Conservation (phyloP, 2,797 vertebrate genomes). For the Botia almorhae region DNA sequence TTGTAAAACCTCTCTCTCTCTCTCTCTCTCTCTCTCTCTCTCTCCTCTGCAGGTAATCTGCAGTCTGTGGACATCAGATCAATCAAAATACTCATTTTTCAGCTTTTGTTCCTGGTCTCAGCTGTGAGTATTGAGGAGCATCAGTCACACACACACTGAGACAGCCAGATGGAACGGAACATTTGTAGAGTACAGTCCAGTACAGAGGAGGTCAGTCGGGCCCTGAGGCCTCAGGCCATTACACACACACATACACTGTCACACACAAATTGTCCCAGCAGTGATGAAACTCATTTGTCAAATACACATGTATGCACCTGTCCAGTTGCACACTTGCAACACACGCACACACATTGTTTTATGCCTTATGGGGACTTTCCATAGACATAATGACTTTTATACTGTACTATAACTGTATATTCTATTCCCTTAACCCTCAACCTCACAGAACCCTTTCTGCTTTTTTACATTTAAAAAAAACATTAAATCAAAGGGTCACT, state of each 20-base stretch:
- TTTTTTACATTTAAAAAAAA: too few relatives aligned
- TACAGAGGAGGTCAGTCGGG: conserved; percentile 67
- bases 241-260: conserved; percentile 46
- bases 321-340: conserved; percentile 50
- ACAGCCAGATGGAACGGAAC: conserved; percentile 91
- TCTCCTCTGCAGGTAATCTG: conserved; percentile 64
- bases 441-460: too few relatives aligned
- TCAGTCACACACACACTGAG: conserved; percentile 89
- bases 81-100: conserved; percentile 81
- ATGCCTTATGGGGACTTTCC: too few relatives aligned
- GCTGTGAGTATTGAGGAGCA: conserved; percentile 90
- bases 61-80: conserved; percentile 71
- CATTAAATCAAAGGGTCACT: too few relatives aligned
- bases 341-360: too few relatives aligned
- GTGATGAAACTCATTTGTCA: conserved; percentile 52
- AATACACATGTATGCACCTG: conserved; percentile 26
- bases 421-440: too few relatives aligned
- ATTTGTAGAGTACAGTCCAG: conserved; percentile 83
- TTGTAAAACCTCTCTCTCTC: too few relatives aligned
- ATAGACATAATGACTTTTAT: too few relatives aligned
- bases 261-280: conserved; percentile 14
- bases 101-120: conserved; percentile 83
- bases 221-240: conserved; percentile 57
- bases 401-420: too few relatives aligned
- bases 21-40: conserved; percentile 10